These are phyloP conservation scores for Perizoma flavofasciatum DNA, from an alignment of 2,888 invertebrate genomes.

Conservation along the genomic window DNA sequence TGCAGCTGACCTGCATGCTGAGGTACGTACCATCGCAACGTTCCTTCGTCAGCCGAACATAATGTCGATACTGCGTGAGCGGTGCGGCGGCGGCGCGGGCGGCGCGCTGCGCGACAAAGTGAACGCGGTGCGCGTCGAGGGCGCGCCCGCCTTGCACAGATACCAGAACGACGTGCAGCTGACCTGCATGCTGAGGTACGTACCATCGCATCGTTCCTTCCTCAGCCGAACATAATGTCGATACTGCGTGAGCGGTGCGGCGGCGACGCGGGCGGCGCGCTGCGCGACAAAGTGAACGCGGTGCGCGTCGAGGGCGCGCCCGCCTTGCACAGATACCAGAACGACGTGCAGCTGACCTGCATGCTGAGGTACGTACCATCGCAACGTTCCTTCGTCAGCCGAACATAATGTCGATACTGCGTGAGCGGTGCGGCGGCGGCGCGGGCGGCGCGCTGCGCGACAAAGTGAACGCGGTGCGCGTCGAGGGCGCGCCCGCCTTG, in stretches of 20 bases:
- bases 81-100: slow-evolving; percentile 84
- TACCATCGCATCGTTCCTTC: slow-evolving; percentile 91
- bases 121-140: slow-evolving; percentile 94
- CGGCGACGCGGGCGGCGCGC: slow-evolving; percentile 84
- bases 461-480: slow-evolving; percentile 93
- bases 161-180: slow-evolving; percentile 93
- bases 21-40: slow-evolving; percentile 93
- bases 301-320: slow-evolving; percentile 94
- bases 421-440: slow-evolving; percentile 87
- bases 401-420: slow-evolving; percentile 95
- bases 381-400: slow-evolving; percentile 98
- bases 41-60: slow-evolving; percentile 97
- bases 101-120: slow-evolving; percentile 92
- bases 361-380: slow-evolving; percentile 90
- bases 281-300: slow-evolving; percentile 94
- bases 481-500: slow-evolving; percentile 94
- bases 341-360: slow-evolving; percentile 97
- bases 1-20: slow-evolving; percentile 95
- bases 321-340: slow-evolving; percentile 93
- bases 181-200: slow-evolving; percentile 95
- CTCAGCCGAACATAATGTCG: slow-evolving; percentile 97
- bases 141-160: slow-evolving; percentile 91
- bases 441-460: slow-evolving; percentile 87
- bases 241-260: slow-evolving; percentile 90
- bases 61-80: slow-evolving; percentile 93